phyloP scores from a whole-genome alignment of 1,140 invertebrate species.

The Drosophila elegans region DNA sequence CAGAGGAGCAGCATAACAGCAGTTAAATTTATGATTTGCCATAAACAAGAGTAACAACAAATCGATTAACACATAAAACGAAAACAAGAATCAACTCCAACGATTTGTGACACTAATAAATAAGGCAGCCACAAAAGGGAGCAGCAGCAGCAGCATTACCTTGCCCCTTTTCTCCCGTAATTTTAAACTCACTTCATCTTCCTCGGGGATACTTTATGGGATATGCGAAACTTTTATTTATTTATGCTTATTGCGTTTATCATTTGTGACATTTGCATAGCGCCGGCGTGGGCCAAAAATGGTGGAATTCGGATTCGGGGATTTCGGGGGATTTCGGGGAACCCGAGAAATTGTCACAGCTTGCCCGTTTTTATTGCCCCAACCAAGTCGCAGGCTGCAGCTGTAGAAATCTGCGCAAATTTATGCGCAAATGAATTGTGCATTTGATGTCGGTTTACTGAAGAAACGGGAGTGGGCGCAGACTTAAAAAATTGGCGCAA shows the following conservation, averaged over 20 bases:
- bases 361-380: slow-evolving; percentile 61
- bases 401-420: slow-evolving; percentile 74
- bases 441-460: slow-evolving; percentile 62
- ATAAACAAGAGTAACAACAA: slow-evolving; percentile 55
- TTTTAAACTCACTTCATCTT: slow-evolving; percentile 45
- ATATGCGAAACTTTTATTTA: slow-evolving; percentile 57
- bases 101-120: slow-evolving; percentile 82
- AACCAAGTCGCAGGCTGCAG: slow-evolving; percentile 18
- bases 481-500: slow-evolving; percentile 4
- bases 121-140: slow-evolving; percentile 52
- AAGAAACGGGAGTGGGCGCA: slow-evolving; percentile 14
- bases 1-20: background rate
- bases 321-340: slow-evolving; percentile 41
- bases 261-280: slow-evolving; percentile 81
- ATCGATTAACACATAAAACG: slow-evolving; percentile 72
- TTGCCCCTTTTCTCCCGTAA: slow-evolving; percentile 16
- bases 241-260: slow-evolving; percentile 82
- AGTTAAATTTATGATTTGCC: slow-evolving; percentile 60
- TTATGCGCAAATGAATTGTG: slow-evolving; percentile 77
- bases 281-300: slow-evolving; percentile 52
- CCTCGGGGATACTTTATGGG: slow-evolving; percentile 31
- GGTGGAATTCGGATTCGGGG: slow-evolving; percentile 19
- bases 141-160: slow-evolving; percentile 17
- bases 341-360: slow-evolving; percentile 73
- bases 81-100: slow-evolving; percentile 54